A percentile compares a stretch with the other conserved stretches of the same genome.
Conservation (phyloP, 2,797 vertebrate genomes). For the Arctocebus calabarensis region DNA sequence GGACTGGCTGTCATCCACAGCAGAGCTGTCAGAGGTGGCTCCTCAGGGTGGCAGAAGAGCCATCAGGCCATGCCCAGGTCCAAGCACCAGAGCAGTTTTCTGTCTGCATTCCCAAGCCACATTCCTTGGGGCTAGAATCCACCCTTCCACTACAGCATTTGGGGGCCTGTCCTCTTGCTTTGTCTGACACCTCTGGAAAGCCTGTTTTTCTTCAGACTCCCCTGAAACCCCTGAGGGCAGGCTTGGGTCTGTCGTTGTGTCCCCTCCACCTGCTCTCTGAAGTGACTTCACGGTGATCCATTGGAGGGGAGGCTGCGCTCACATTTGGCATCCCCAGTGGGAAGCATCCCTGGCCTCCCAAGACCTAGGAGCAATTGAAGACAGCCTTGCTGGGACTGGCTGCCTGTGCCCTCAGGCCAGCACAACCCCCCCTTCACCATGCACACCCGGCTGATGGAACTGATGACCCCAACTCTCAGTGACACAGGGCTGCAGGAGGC, state of each 20-base stretch:
- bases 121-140: not conserved
- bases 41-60: not conserved
- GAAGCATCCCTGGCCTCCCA: not conserved
- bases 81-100: not conserved
- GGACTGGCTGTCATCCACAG: rapidly evolving
- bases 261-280: not conserved
- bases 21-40: not conserved
- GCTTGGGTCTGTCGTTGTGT: not conserved
- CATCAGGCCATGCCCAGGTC: not conserved
- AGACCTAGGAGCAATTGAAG: not conserved
- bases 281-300: rapidly evolving
- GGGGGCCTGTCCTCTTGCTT: not conserved
- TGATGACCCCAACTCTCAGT: not conserved
- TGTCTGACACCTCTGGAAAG: not conserved
- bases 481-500: not conserved
- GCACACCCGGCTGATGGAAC: not conserved
- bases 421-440: too few species aligned
- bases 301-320: not conserved
- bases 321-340: not conserved
- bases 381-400: not conserved
- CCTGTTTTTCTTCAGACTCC: not conserved
- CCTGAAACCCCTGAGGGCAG: not conserved
- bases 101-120: not conserved
- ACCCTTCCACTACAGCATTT: not conserved
- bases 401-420: not conserved